Percentiles rank a stretch among this genome's conserved stretches.
Conservation (phyloP, 2,888 invertebrate genomes). For the Sthenelais limicola region DNA sequence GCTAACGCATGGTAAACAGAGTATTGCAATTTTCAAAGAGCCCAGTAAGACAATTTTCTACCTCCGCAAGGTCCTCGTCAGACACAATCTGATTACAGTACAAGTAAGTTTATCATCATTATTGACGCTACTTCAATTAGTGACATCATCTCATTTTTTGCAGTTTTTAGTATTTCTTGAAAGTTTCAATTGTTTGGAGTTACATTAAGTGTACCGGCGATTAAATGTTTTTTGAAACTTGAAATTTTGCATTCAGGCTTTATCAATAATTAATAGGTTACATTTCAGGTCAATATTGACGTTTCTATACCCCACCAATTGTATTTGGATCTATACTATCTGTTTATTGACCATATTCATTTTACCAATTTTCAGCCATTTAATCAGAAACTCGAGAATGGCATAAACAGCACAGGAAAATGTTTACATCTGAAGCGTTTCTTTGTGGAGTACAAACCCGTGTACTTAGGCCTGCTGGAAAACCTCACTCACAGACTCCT, state of each 20-base stretch:
- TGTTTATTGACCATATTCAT: neutral
- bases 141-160: too few relatives aligned
- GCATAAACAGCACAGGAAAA: constrained; percentile 27
- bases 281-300: neutral
- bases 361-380: constrained; percentile 43
- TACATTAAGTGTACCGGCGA: too few relatives aligned
- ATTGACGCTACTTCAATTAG: too few relatives aligned
- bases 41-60: constrained; percentile 77
- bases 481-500: constrained; percentile 76
- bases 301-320: neutral
- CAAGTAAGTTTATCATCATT: too few relatives aligned
- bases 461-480: constrained; percentile 75
- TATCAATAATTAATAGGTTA: neutral
- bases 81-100: constrained; percentile 77
- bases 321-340: neutral
- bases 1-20: constrained; percentile 78
- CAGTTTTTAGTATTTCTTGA: too few relatives aligned
- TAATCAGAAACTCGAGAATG: constrained; percentile 26
- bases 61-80: constrained; percentile 77
- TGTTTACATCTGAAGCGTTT: constrained; percentile 74
- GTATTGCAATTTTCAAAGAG: constrained; percentile 74
- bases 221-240: neutral
- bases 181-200: too few relatives aligned
- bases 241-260: neutral
- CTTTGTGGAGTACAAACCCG: constrained; percentile 76